Evolutionary conservation across 1,140 invertebrate genomes (phyloP).

Genomic region (Macrotrachela quadricornifera): DNA sequence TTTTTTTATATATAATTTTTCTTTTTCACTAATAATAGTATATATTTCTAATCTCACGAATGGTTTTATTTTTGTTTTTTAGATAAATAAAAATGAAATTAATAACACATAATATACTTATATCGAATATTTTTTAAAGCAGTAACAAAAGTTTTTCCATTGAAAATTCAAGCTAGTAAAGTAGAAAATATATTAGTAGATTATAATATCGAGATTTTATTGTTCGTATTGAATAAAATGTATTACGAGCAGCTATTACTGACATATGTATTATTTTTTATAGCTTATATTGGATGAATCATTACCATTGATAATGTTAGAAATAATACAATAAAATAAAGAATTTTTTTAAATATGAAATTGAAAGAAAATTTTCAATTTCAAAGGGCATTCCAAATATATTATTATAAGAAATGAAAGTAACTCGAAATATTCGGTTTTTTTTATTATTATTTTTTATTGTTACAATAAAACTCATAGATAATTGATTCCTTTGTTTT

Average conservation of each 20-base stretch:
- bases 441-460: too few relatives aligned
- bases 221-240: neutral
- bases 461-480: too few relatives aligned
- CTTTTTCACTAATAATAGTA: too few relatives aligned
- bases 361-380: conserved; percentile 80
- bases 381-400: conserved; percentile 91
- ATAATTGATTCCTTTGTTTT: too few relatives aligned
- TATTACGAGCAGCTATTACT: neutral
- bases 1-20: too few relatives aligned
- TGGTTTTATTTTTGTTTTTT: too few relatives aligned
- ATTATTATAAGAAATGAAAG: conserved; percentile 86
- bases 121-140: conserved; percentile 7
- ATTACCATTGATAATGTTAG: too few relatives aligned
- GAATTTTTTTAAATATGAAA: conserved; percentile 73
- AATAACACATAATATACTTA: conserved; percentile 7
- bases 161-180: conserved; percentile 1
- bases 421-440: too few relatives aligned
- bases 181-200: neutral
- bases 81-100: neutral
- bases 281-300: too few relatives aligned
- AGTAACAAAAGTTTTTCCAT: conserved; percentile 1
- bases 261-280: too few relatives aligned
- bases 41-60: too few relatives aligned
- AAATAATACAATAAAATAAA: conserved; percentile 35
- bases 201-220: conserved; percentile 8